Percentiles rank a stretch among this genome's conserved stretches.
Evolutionary conservation across 1,140 invertebrate species (phyloP).

Genomic region (Pseudomyrmex cubaensis): DNA sequence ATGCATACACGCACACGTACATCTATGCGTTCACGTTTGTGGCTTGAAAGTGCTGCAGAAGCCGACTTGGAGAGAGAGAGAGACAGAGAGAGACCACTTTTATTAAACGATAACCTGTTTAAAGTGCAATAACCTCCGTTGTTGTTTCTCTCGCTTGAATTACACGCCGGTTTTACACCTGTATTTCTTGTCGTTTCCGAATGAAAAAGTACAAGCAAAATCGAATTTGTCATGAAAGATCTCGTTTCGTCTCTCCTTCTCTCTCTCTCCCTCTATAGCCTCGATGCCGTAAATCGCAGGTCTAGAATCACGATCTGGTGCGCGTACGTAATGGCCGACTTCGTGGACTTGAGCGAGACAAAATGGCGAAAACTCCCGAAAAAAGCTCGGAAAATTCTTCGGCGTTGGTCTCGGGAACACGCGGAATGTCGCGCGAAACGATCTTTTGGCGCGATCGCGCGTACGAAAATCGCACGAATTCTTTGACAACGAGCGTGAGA

Average conservation of each 20-base stretch:
- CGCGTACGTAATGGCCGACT: conserved; percentile 83
- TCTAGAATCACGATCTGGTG: conserved; percentile 68
- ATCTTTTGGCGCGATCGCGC: background rate
- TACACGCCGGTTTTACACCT: background rate
- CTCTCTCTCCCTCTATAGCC: too few relatives aligned
- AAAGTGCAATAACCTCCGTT: conserved; percentile 29
- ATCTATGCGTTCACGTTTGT: too few relatives aligned
- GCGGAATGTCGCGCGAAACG: background rate
- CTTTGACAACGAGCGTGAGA: background rate
- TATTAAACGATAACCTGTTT: conserved; percentile 11
- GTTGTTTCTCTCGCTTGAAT: background rate
- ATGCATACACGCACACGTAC: background rate
- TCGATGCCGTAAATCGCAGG: conserved; percentile 60
- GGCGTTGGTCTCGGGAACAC: background rate
- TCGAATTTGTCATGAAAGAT: too few relatives aligned
- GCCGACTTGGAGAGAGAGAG: too few relatives aligned
- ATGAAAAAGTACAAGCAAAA: too few relatives aligned
- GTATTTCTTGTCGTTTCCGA: background rate
- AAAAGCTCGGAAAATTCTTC: conserved; percentile 69
- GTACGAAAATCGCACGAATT: background rate
- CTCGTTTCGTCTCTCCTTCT: too few relatives aligned
- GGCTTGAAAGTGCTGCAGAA: too few relatives aligned
- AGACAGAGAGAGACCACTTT: background rate
- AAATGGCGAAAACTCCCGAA: conserved; percentile 82
- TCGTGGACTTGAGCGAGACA: conserved; percentile 78